Evolutionary conservation across 37 sponge, comb jelly and placozoan species (phyloP).

Genomic region (Eunapius fragilis): DNA sequence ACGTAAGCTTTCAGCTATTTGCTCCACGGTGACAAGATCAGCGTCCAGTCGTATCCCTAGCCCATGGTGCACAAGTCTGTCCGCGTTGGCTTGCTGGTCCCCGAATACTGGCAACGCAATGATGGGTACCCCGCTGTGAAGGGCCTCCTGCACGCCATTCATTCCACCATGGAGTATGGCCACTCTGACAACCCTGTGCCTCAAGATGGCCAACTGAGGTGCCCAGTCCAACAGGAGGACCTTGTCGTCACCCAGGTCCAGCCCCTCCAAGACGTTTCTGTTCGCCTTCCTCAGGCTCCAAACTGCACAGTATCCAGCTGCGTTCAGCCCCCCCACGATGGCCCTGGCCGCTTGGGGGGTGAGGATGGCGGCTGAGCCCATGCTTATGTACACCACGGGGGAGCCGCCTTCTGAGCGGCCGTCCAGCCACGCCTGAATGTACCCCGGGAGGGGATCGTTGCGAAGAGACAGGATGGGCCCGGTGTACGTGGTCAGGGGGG

Average conservation of each 20-base stretch:
- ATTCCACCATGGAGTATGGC: conserved; percentile 71
- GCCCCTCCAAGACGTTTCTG: conserved; percentile 16
- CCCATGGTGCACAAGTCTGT: conserved; percentile 13
- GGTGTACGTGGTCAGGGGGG: conserved; percentile 35
- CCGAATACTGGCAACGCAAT: conserved; percentile 20
- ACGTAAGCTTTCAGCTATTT: conserved; percentile 4
- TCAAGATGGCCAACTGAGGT: conserved; percentile 52
- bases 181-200: conserved; percentile 17
- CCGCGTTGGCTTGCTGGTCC: conserved; percentile 42
- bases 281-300: conserved; percentile 56
- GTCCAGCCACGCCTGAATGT: conserved; percentile 47
- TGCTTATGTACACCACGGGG: conserved; percentile 79
- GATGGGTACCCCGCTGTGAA: conserved; percentile 49
- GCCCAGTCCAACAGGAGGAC: conserved; percentile 52
- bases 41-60: conserved; percentile 10
- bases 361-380: conserved; percentile 37
- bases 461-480: conserved; percentile 33
- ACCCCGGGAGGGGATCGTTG: conserved; percentile 8
- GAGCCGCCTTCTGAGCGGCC: background rate
- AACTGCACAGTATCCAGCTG: conserved; percentile 22
- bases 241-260: conserved; percentile 21
- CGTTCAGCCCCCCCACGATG: conserved; percentile 21
- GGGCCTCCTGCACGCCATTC: conserved; percentile 64
- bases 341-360: conserved; percentile 9
- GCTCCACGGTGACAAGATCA: background rate